Percentiles rank a stretch among this genome's conserved stretches.
phyloP scores from a whole-genome alignment of 2,888 invertebrate genomes.

The Drosophila paranaensis region DNA sequence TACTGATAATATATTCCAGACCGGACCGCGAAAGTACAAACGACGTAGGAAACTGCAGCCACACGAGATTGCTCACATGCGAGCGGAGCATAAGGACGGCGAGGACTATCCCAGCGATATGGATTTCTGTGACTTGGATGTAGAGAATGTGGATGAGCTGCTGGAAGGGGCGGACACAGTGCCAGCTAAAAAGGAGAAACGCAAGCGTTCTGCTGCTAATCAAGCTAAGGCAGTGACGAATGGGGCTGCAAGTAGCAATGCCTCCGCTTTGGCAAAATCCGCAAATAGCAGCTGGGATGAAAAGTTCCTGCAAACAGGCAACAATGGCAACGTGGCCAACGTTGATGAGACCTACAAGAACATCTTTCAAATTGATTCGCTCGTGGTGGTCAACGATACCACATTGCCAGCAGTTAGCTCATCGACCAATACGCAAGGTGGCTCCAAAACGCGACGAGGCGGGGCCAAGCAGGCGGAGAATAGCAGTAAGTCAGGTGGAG shows the following conservation, averaged over 20 bases:
- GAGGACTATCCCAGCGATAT: constrained; percentile 81
- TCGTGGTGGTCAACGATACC: constrained; percentile 79
- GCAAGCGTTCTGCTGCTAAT: constrained; percentile 47
- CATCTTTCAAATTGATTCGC: constrained; percentile 85
- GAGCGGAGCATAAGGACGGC: constrained; percentile 71
- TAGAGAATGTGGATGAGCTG: constrained; percentile 84
- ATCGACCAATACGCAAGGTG: constrained; percentile 29
- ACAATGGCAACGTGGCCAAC: constrained; percentile 23
- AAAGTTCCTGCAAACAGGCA: constrained; percentile 74
- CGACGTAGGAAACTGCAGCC: constrained; percentile 91
- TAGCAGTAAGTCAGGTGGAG: constrained; percentile 26
- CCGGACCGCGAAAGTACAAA: constrained; percentile 92
- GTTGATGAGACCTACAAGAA: constrained; percentile 85
- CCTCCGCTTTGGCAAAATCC: constrained; percentile 49
- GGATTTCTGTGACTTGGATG: constrained; percentile 83
- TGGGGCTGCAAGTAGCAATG: constrained; percentile 19
- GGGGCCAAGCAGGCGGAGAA: constrained; percentile 24
- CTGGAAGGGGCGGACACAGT: constrained; percentile 75
- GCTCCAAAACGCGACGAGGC: constrained; percentile 53
- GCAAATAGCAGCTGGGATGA: constrained; percentile 73
- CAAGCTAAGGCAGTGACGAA: constrained; percentile 30
- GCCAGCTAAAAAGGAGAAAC: constrained; percentile 51
- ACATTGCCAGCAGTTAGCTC: constrained; percentile 57
- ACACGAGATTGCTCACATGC: constrained; percentile 86
- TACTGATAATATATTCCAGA: too few species aligned